These are phyloP conservation scores for Poecilia picta DNA, from an alignment of 2,797 vertebrate species.

Conservation along the genomic window DNA sequence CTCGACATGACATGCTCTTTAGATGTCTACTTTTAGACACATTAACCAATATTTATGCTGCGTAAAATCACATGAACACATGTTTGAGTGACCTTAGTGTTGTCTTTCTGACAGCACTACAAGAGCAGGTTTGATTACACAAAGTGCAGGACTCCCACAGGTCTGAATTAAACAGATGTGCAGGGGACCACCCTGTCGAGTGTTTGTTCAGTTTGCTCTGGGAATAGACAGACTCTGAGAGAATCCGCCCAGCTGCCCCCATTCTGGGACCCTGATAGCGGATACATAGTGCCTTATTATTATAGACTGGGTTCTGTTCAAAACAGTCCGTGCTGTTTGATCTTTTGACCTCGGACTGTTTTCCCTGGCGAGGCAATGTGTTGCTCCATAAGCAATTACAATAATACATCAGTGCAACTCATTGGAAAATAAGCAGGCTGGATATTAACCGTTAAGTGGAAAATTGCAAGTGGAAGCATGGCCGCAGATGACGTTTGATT, in stretches of 20 bases:
- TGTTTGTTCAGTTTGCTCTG: constrained; percentile 67
- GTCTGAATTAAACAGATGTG: constrained; percentile 69
- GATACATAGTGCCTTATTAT: constrained; percentile 51
- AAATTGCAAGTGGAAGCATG: constrained; percentile 52
- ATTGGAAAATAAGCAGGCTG: constrained; percentile 55
- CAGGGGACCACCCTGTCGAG: constrained; percentile 65
- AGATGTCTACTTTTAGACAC: constrained; percentile 4
- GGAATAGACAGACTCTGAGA: constrained; percentile 50
- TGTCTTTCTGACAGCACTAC: constrained; percentile 37
- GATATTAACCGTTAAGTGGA: constrained; percentile 55
- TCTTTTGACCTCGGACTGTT: constrained; percentile 57
- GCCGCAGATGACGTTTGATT: constrained; percentile 58
- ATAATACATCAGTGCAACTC: constrained; percentile 26
- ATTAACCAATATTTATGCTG: constrained; percentile 9
- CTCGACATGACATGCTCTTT: neutral
- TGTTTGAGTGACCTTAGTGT: constrained; percentile 4
- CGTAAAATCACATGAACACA: constrained; percentile 11
- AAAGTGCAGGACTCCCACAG: constrained; percentile 33
- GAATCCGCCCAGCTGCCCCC: constrained; percentile 52
- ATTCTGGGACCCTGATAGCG: constrained; percentile 50
- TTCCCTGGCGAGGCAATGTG: constrained; percentile 39
- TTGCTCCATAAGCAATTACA: constrained; percentile 47
- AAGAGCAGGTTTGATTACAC: constrained; percentile 36
- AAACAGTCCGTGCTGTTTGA: constrained; percentile 58
- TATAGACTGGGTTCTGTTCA: constrained; percentile 26